Percentiles rank a stretch among this genome's conserved stretches.
These are phyloP conservation scores for Andrena fulva DNA, from an alignment of 2,888 invertebrate species.

Conservation along the genomic window DNA sequence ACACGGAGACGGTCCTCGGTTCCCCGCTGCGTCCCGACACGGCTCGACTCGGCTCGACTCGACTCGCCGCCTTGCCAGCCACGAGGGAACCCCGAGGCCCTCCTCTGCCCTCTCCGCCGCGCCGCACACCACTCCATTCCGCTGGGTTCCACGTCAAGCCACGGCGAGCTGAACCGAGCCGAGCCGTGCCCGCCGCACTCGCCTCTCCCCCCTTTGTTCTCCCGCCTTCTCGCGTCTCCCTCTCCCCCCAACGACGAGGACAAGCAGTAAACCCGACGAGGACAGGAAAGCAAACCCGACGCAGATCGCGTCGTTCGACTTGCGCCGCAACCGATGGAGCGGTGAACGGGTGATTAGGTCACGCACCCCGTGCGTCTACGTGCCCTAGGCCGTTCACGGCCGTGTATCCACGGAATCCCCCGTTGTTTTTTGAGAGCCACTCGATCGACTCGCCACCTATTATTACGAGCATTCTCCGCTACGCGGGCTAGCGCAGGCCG, in stretches of 20 bases:
- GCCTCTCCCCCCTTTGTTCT: background rate
- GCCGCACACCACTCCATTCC: background rate
- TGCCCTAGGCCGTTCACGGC: slow-evolving; percentile 82
- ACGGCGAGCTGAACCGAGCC: background rate
- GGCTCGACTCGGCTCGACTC: slow-evolving; percentile 23
- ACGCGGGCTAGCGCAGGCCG: slow-evolving; percentile 1
- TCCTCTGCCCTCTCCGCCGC: background rate
- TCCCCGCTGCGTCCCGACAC: slow-evolving; percentile 45
- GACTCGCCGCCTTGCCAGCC: slow-evolving; percentile 31
- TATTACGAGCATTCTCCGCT: slow-evolving; percentile 28
- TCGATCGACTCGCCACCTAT: slow-evolving; percentile 26
- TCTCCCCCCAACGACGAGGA: background rate
- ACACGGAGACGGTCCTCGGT: slow-evolving; percentile 42
- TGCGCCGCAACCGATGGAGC: slow-evolving; percentile 61
- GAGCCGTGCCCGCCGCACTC: background rate
- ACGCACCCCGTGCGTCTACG: slow-evolving; percentile 81
- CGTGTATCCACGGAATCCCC: slow-evolving; percentile 79
- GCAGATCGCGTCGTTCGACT: slow-evolving; percentile 58
- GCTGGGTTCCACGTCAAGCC: slow-evolving; percentile 9
- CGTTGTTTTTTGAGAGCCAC: slow-evolving; percentile 54
- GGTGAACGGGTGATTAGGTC: slow-evolving; percentile 83
- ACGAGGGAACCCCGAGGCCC: slow-evolving; percentile 49
- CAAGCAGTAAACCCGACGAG: slow-evolving; percentile 54
- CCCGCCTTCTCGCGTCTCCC: background rate
- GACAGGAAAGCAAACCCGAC: slow-evolving; percentile 45